These are phyloP conservation scores for Telmatherina bonti DNA, from an alignment of 2,797 vertebrate species.

Conservation along the genomic window DNA sequence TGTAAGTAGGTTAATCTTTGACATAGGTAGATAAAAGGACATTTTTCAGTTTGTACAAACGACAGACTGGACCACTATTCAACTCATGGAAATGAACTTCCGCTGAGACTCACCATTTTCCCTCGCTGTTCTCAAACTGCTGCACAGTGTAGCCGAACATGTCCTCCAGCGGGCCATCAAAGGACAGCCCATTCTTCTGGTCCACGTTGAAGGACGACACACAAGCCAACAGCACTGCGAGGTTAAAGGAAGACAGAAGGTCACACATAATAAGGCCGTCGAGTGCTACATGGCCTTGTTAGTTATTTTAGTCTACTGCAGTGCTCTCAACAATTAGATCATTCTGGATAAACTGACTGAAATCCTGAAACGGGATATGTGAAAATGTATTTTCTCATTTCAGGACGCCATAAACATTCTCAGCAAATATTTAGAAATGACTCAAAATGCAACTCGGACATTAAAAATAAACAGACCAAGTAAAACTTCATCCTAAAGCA, in stretches of 20 bases:
- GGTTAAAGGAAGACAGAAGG: background rate
- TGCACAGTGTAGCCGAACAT: conserved; percentile 98
- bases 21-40: background rate
- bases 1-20: background rate
- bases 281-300: background rate
- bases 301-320: conserved; percentile 4
- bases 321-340: background rate
- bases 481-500: conserved; percentile 5
- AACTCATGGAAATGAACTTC: too few species aligned
- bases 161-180: conserved; percentile 92
- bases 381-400: background rate
- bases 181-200: conserved; percentile 92
- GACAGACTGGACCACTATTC: background rate
- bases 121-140: conserved; percentile 96
- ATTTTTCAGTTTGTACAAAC: background rate
- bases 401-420: conserved; percentile 30
- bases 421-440: conserved; percentile 30
- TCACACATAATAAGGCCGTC: background rate
- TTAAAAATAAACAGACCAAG: conserved; percentile 34
- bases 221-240: conserved; percentile 80
- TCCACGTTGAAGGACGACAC: conserved; percentile 91
- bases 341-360: conserved; percentile 16
- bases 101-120: conserved; percentile 90
- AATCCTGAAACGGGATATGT: conserved; percentile 35
- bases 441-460: conserved; percentile 13